phyloP scores from a whole-genome alignment of 2,888 invertebrate species.

The Nemapogon koenigi region DNA sequence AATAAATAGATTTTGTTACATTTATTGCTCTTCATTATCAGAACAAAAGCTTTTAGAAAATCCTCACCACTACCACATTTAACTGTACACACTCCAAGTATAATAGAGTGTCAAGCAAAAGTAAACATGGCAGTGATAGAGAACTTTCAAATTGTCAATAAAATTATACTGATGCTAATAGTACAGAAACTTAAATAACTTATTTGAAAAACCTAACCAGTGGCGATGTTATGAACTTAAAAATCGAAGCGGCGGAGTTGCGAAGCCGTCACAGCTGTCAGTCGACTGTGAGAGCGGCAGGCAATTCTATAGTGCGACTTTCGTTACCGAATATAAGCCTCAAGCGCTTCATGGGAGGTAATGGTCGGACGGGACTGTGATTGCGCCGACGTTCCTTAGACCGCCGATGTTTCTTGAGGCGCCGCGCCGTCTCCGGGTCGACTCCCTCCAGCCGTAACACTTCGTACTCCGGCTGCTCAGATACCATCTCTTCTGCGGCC shows the following conservation, averaged over 20 bases:
- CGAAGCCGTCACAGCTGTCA: conserved; percentile 53
- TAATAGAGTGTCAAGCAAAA: too few relatives aligned
- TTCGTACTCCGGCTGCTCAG: conserved; percentile 82
- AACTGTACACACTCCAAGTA: too few relatives aligned
- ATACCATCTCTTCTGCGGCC: conserved; percentile 81
- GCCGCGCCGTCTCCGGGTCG: conserved; percentile 59
- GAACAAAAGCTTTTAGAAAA: too few relatives aligned
- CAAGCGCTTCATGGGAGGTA: conserved; percentile 79
- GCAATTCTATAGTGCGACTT: conserved; percentile 87
- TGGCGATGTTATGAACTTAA: conserved; percentile 33
- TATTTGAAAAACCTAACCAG: background rate
- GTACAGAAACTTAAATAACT: too few relatives aligned
- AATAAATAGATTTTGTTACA: too few relatives aligned
- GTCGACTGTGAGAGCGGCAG: conserved; percentile 72
- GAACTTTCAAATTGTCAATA: too few relatives aligned
- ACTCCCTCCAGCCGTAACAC: conserved; percentile 83
- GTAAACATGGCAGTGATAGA: too few relatives aligned
- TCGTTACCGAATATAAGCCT: conserved; percentile 89
- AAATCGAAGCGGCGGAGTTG: conserved; percentile 60
- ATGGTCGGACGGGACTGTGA: conserved; percentile 59
- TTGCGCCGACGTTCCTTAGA: conserved; percentile 56
- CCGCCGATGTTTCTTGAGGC: conserved; percentile 62
- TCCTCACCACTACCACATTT: too few relatives aligned
- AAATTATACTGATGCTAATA: too few relatives aligned
- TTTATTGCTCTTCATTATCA: too few relatives aligned